Evolutionary conservation across 2,113 vertebrate genomes (phyloP), one percentile per base, ranked within the genome.

Genomic region (Microcebus griseorufus): DNA sequence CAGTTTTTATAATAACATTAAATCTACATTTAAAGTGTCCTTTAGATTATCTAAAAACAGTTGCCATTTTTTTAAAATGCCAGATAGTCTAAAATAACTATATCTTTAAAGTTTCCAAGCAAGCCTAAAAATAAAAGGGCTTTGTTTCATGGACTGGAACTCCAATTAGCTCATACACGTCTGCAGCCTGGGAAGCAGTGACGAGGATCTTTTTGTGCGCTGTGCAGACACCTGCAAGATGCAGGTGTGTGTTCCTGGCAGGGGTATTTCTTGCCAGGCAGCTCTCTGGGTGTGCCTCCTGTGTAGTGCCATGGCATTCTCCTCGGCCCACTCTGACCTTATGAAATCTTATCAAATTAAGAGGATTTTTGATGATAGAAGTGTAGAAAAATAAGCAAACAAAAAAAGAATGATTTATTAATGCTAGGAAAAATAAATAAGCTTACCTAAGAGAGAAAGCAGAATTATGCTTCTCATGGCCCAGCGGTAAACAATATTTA

Each of bases 291-390:
- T 13, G 34, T 67, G 65, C 60, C 78, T 69, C 39, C 48, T 23
- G 11, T 23, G 6, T 2, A 9, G 13, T 6, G 5, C 9, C 1
- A 0, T 2, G 23, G 6, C 8, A 39, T 0, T 22, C 25, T 65
- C 45, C 69, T 65, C 14, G 18, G 12, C 32, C 86, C 16, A 2
- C 14, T 45, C 16, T n/a, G 34, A 10, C 83, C 13, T 58, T 23
- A 51, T 73, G 62, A n/a, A n/a, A 3, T 48, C 55, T 60, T 53
- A 53, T 60, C 64, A 20, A 11, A 32, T 34, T 20, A 7, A 42
- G 55, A 86, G 83, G 64, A 29, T 48, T 70, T 67, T 84, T 72
- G 42, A 73, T 78, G 32, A 37, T 7, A 58, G 53, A 76, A 78
- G 85, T 64, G 18, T 23, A 85, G 51, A 62, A 81, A 81, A 76